phyloP scores from a whole-genome alignment of 2,113 vertebrate genomes.

The Syngnathus typhle region DNA sequence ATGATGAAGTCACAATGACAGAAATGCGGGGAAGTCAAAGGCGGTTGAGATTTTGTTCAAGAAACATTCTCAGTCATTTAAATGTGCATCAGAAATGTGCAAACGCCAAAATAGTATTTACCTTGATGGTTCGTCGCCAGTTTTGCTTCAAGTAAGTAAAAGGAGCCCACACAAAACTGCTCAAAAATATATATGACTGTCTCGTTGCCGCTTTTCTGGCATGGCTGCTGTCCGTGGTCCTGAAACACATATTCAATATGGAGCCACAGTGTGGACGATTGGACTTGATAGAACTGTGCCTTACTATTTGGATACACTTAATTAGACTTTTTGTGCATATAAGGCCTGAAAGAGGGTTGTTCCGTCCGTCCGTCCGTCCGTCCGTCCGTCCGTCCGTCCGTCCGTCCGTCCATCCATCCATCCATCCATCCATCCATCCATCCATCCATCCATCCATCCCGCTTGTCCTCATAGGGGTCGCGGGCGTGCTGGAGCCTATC shows the following conservation, averaged over 20 bases:
- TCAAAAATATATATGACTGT: neutral
- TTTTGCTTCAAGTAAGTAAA: neutral
- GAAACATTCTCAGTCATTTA: too few relatives aligned
- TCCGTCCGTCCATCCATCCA: neutral
- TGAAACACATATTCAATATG: slow-evolving; percentile 18
- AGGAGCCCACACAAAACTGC: neutral
- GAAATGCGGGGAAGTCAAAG: too few relatives aligned
- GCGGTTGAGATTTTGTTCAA: too few relatives aligned
- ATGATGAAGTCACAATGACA: too few relatives aligned
- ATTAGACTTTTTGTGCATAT: slow-evolving; percentile 8
- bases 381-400: too few relatives aligned
- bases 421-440: neutral
- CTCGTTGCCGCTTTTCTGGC: neutral
- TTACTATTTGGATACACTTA: neutral
- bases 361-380: neutral
- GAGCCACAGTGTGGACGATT: neutral
- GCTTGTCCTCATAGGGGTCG: too few relatives aligned
- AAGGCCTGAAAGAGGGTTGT: neutral
- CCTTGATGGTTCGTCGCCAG: neutral
- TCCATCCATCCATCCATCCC: too few relatives aligned
- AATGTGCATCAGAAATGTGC: neutral
- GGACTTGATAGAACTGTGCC: slow-evolving; percentile 11
- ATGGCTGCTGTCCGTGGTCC: slow-evolving; percentile 37
- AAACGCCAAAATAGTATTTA: neutral
- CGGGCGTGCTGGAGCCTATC: too few relatives aligned